phyloP scores from a whole-genome alignment of 1,140 invertebrate genomes.

The Sycobia sp. region DNA sequence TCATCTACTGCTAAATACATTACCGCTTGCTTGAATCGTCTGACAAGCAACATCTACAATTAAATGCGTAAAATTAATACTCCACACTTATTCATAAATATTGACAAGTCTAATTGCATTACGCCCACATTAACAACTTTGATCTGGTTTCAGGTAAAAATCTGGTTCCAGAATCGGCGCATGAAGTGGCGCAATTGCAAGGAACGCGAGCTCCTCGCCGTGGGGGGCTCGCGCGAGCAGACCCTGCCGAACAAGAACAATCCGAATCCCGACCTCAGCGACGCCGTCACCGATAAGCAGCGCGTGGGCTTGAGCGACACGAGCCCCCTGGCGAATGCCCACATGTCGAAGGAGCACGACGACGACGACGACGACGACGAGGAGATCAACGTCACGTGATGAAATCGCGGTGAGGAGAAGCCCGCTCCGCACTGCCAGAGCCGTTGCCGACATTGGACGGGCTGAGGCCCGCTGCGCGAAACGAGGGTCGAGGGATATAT shows the following conservation, averaged over 20 bases:
- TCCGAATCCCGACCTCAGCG: slow-evolving; percentile 93
- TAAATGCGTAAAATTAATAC: no score
- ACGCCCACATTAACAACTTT: no score
- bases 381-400: slow-evolving; percentile 84
- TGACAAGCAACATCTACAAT: no score
- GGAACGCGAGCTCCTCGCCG: slow-evolving; percentile 90
- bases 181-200: slow-evolving; percentile 99
- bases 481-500: no score
- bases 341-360: slow-evolving; percentile 65
- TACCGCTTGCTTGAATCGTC: no score
- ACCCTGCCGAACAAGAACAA: slow-evolving; percentile 97
- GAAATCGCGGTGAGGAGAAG: no score
- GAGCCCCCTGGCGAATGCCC: slow-evolving; percentile 60
- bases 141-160: slow-evolving; percentile 79
- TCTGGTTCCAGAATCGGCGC: slow-evolving; percentile 94
- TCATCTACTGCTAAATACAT: no score
- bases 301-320: slow-evolving; percentile 66
- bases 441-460: no score
- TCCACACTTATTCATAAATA: no score
- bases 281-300: slow-evolving; percentile 80
- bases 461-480: no score
- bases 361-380: slow-evolving; percentile 79
- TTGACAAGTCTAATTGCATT: no score
- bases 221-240: slow-evolving; percentile 90
- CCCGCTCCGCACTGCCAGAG: no score